Evolutionary conservation across 2,888 invertebrate species (phyloP), one percentile per base, ranked within the genome.

Genomic region (Tryphoninae sp.): DNA sequence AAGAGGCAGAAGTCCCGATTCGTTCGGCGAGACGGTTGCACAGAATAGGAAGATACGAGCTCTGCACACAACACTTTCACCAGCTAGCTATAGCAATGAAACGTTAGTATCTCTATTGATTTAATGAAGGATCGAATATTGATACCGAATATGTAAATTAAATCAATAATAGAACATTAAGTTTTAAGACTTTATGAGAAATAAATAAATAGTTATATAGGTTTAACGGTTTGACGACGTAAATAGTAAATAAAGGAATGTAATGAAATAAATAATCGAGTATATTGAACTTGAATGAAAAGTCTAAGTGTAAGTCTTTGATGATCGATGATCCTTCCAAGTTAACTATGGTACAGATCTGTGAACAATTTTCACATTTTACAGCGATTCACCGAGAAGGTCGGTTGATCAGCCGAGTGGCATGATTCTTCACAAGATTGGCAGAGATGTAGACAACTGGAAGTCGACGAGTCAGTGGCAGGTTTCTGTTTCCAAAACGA

Each of bases 1-100:
- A 84, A 85, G 88, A 51, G 71, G 78, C 62, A 84, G 85, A 53
- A 90, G 88, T 86, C 88, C 89, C 8, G 86, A 84, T 26, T 64
- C 8, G n/a, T 81, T 82, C 42, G 69, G 81, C 62, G 23, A 61
- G 49, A 40, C 78, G 59, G 26, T 75, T 13, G 61, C 79, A 8
- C 80, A 7, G 62, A 87, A 86, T 65, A 84, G 23, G 62, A 83
- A 87, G 71, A 73, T 87, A 65, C 84, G 83, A 59, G 85, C 86
- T 2, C 58, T 85, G 40, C 86, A 85, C 6, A 71, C 68, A 4
- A 69, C 77, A 0, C 86, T 85, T 75, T 83, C 85, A 42, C 81
- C 89, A n/a, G 69, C 81, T 8, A 77, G 75, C 40, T 77, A 78
- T 72, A 26, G 79, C 6, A 51, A 67, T 26, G 82, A 78, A 80